Percentiles rank a stretch among this genome's conserved stretches.
Conservation (phyloP, 2,888 invertebrate species). For the Nomada ruficornis region DNA sequence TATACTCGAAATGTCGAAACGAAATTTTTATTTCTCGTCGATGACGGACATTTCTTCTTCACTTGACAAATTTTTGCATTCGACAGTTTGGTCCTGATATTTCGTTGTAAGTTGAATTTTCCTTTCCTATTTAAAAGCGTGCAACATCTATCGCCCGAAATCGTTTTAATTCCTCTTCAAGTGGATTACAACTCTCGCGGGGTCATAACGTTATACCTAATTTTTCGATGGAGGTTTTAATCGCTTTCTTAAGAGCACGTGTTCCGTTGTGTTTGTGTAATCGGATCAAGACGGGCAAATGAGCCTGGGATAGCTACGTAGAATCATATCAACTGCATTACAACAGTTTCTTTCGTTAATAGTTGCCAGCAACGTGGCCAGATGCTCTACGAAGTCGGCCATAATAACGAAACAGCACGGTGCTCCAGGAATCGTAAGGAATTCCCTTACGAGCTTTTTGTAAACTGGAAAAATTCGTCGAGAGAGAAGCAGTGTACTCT, state of each 20-base stretch:
- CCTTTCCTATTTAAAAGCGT: not conserved
- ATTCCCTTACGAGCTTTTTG: conserved; percentile 49
- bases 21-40: not conserved
- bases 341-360: conserved; percentile 59
- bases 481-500: conserved; percentile 18
- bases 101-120: too few relatives aligned
- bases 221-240: conserved; percentile 12
- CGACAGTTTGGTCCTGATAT: not conserved
- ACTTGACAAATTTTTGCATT: not conserved
- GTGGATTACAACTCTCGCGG: conserved; percentile 11
- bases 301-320: conserved; percentile 16
- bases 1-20: not conserved
- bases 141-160: not conserved
- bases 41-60: not conserved
- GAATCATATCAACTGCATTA: conserved; percentile 38
- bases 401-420: conserved; percentile 55
- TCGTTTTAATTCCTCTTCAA: conserved; percentile 4
- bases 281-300: conserved; percentile 37
- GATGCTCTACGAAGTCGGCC: conserved; percentile 38
- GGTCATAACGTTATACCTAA: conserved; percentile 1
- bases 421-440: conserved; percentile 48
- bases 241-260: conserved; percentile 28
- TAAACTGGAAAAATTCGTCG: conserved; percentile 41
- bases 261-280: conserved; percentile 43
- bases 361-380: conserved; percentile 48